Conservation (phyloP, 2,888 invertebrate species). For the Drosophila antonietae region DNA sequence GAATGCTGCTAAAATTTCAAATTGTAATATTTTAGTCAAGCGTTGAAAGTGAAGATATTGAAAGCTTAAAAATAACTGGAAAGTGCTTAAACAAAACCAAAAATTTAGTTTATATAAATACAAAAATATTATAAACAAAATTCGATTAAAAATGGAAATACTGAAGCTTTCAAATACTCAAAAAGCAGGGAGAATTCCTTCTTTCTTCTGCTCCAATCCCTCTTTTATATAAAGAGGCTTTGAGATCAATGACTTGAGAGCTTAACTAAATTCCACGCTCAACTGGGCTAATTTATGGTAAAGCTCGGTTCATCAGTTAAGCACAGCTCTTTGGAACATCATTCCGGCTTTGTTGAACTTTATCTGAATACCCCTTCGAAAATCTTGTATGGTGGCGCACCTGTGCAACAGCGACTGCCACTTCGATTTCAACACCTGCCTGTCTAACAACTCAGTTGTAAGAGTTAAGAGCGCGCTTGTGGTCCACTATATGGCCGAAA, state of each 20-base stretch:
- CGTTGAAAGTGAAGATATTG: no score
- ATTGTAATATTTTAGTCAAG: not conserved
- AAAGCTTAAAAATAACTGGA: not conserved
- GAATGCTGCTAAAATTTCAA: not conserved
- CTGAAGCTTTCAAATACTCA: not conserved
- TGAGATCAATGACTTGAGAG: slow-evolving; percentile 16
- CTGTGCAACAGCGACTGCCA: slow-evolving; percentile 49
- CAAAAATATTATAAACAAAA: not conserved
- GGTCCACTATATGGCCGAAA: slow-evolving; percentile 37
- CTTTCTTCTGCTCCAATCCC: not conserved
- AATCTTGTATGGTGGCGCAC: slow-evolving; percentile 41
- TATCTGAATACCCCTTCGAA: slow-evolving; percentile 40
- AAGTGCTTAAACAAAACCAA: not conserved
- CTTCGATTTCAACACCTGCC: slow-evolving; percentile 37
- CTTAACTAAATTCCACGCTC: slow-evolving; percentile 14
- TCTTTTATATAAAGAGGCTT: not conserved
- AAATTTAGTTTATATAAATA: not conserved
- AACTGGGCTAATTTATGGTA: slow-evolving; percentile 38
- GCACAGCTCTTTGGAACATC: slow-evolving; percentile 24
- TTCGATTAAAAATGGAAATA: not conserved
- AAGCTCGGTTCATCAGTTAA: slow-evolving; percentile 31
- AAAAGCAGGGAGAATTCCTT: not conserved
- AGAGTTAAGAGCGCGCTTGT: slow-evolving; percentile 39
- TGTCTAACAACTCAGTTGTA: slow-evolving; percentile 46
- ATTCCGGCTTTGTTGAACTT: slow-evolving; percentile 41